Evolutionary conservation across 2,113 vertebrate species (phyloP), one percentile per base, ranked within the genome.

Genomic region (Isurus oxyrinchus): DNA sequence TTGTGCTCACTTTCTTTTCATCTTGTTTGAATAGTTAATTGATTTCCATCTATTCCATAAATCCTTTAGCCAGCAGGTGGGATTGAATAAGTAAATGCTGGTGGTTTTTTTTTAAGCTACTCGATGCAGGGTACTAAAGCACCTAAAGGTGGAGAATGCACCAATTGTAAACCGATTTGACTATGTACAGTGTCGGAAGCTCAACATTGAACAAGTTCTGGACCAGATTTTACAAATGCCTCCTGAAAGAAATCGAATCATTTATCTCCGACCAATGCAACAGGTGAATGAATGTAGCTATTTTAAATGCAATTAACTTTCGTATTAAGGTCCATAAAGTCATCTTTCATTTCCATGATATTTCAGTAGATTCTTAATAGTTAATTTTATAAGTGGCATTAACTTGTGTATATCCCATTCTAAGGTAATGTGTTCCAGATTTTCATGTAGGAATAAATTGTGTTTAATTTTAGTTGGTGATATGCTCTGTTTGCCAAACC

Each of bases 181-280:
- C 97, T 99, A 99, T 44, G 99, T 99, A 53, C 99, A 99, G 94
- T 99, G 99, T 98, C 99, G 99, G 97, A 99, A 99, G 97, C 97
- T 99, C 96, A 99, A 99, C 97, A 99, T 99, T 98, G 99, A 99
- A 96, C 99, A 99, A 97, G 98, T 99, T 23, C 97, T 99, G 96
- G 99, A 99, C 97, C 99, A 99, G 97, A 99, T 99, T 95, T 98
- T 99, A 49, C 98, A 98, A 96, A 99, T 99, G 98, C 99, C 99
- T 44, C 98, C 99, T 0, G 99, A 99, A 97, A 98, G 99, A 97
- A 99, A 99, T 97, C 98, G 99, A 23, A 99, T 99, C 96, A 99
- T 99, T 96, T 99, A 99, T 97, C 98, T 99, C 97, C 99, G 99
- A 1, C 99, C 99, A 2, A 99, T 99, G 99, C 99, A 99, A 97